Base-by-base conservation (phyloP, 2,797 vertebrate species). In the Mormyrops boulengeri region DNA sequence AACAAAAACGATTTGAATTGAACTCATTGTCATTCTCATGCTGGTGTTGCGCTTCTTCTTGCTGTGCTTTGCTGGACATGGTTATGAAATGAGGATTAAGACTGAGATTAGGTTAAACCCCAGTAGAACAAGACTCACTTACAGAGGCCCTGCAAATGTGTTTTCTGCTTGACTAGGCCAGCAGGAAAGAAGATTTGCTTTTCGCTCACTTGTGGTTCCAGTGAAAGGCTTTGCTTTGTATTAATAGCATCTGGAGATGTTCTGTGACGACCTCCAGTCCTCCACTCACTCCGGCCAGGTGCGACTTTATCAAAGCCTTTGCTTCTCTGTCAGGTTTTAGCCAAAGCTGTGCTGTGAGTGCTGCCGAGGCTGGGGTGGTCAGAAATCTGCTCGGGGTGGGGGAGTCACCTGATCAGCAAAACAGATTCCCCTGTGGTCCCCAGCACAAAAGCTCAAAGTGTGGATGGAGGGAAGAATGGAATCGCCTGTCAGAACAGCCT, bases 241-340 rank as follows among this genome's bases (percentile, higher is more conserved):
- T 88, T 50, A 88, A 77, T 88, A 53, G 66, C 88, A 73, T 44
- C 73, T 52, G 62, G 88, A 80, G 66, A 66, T 47, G 62, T 77
- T 88, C 52, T 73, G 30, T 47, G 26, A 26, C 14, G 26, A 47
- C 47, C 49, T 52, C n/a, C 66, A 52, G 47, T 26, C 8, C 47
- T 19, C 26, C 50, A 55, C 11, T 62, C 22, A 62, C 60, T 62
- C 22, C 26, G 22, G 60, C 60, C 60, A 62, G 22, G 60, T 22
- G 22, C 22, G 3, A 69, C 66, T 69, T 69, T 34, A 38, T 11
- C 30, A 69, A 69, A 14, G 12, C 11, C 52, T 3, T 53, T 53
- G 11, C 66, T 14, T n/a, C 41, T 41, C 26, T 57, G 52, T n/a
- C 44, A 57, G 22, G 50, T 38, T 41, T 60, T 19, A 86, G 52